Conservation (phyloP, 2,113 vertebrate genomes). For the Phalacrocorax pelagicus region DNA sequence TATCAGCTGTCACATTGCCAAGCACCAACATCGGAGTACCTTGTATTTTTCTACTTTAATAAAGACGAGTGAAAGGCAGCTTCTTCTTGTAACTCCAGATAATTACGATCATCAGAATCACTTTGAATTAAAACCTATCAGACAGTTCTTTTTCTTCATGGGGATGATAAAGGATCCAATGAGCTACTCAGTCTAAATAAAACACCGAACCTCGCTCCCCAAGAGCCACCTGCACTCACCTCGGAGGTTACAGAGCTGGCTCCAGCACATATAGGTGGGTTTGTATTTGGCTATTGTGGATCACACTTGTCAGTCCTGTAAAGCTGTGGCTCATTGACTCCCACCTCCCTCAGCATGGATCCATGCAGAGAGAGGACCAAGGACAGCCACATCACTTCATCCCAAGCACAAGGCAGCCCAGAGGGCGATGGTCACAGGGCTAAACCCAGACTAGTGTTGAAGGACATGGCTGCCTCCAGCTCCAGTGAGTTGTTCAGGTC, state of each 20-base stretch:
- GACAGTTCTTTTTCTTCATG: not conserved
- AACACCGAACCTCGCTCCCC: not conserved
- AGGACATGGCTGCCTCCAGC: not conserved
- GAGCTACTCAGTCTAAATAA: not conserved
- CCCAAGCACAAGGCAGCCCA: not conserved
- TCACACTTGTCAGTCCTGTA: not conserved
- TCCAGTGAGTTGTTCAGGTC: not conserved
- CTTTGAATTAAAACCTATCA: not conserved
- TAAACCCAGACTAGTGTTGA: not conserved
- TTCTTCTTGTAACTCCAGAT: not conserved
- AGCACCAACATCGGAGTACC: not conserved
- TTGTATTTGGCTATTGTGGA: not conserved
- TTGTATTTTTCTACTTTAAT: not conserved
- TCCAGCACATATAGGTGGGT: fast-evolving
- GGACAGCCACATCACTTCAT: not conserved
- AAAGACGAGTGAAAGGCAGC: not conserved
- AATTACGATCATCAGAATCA: not conserved
- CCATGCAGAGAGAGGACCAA: too few species aligned
- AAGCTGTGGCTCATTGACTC: not conserved
- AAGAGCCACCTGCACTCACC: not conserved
- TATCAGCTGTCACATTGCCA: not conserved
- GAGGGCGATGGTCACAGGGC: not conserved
- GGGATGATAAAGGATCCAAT: not conserved
- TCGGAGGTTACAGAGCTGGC: not conserved
- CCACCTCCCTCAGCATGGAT: not conserved